Percentiles rank a stretch among this genome's conserved stretches.
Evolutionary conservation across 2,797 vertebrate genomes (phyloP).

Genomic region (Cirrhinus mrigala): DNA sequence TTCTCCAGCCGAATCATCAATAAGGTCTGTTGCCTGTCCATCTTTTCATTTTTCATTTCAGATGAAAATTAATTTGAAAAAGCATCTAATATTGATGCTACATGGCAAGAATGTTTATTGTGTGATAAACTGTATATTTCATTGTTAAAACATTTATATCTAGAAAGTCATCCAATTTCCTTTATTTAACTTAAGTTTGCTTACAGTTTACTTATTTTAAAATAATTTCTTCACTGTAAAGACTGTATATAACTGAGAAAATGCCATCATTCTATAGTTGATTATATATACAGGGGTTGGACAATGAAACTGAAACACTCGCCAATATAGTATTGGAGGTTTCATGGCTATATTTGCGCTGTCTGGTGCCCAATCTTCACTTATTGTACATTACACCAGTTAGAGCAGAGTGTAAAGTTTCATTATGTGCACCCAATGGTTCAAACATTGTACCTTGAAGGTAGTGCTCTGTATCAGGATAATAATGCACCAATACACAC

Average conservation of each 20-base stretch:
- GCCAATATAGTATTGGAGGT: too few relatives aligned
- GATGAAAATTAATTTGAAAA: background rate
- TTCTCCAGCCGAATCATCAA: constrained; percentile 99
- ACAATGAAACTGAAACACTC: too few relatives aligned
- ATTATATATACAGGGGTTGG: too few relatives aligned
- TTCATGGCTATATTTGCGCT: too few relatives aligned
- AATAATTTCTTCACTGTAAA: background rate
- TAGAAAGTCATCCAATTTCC: background rate
- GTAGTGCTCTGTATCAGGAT: too few relatives aligned
- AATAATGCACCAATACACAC: too few relatives aligned
- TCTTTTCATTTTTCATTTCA: background rate
- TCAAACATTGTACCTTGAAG: too few relatives aligned
- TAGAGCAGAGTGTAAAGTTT: too few relatives aligned
- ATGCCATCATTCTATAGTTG: background rate
- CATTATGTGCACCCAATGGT: too few relatives aligned
- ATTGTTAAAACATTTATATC: background rate
- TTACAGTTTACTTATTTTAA: background rate
- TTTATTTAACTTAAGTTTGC: background rate
- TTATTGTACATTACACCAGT: too few relatives aligned
- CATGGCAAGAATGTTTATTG: background rate
- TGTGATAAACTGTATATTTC: background rate
- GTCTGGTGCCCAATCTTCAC: too few relatives aligned
- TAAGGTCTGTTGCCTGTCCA: constrained; percentile 80
- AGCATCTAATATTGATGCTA: background rate
- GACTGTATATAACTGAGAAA: background rate